These are phyloP conservation scores for Epistrophe grossulariae DNA, from an alignment of 2,888 invertebrate genomes.

Conservation along the genomic window DNA sequence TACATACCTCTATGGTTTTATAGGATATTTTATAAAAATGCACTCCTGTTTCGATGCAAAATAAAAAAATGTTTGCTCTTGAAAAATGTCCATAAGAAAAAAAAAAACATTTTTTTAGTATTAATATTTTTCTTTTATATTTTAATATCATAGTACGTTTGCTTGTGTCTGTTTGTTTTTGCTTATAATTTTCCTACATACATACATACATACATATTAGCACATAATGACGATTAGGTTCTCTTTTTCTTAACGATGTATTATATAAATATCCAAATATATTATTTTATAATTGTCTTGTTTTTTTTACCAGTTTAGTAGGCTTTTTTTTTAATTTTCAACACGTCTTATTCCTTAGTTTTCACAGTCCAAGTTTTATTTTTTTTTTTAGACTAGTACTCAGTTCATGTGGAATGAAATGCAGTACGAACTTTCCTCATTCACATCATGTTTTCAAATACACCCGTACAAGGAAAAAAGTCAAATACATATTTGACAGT, in stretches of 20 bases:
- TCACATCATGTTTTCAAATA: background rate
- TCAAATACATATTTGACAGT: no score
- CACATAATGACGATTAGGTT: conserved; percentile 48
- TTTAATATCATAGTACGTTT: conserved; percentile 68
- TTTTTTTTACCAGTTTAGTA: conserved; percentile 16
- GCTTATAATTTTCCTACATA: conserved; percentile 48
- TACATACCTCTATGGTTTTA: no score
- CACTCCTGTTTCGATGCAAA: no score
- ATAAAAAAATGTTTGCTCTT: background rate
- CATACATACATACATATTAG: conserved; percentile 47
- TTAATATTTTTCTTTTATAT: conserved; percentile 24
- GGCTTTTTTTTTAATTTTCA: no score
- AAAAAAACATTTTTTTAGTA: background rate
- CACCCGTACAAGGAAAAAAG: background rate
- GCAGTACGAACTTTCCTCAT: background rate
- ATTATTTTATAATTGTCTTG: conserved; percentile 27
- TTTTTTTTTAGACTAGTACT: background rate
- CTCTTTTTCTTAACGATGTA: conserved; percentile 16
- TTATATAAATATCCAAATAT: conserved; percentile 32
- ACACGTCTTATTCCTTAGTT: background rate
- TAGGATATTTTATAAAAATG: no score
- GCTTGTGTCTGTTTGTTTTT: conserved; percentile 21
- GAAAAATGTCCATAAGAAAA: background rate
- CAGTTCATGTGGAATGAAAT: background rate
- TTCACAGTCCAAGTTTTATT: background rate